phyloP scores from a whole-genome alignment of 2,797 vertebrate species.

The Podarcis lilfordi region DNA sequence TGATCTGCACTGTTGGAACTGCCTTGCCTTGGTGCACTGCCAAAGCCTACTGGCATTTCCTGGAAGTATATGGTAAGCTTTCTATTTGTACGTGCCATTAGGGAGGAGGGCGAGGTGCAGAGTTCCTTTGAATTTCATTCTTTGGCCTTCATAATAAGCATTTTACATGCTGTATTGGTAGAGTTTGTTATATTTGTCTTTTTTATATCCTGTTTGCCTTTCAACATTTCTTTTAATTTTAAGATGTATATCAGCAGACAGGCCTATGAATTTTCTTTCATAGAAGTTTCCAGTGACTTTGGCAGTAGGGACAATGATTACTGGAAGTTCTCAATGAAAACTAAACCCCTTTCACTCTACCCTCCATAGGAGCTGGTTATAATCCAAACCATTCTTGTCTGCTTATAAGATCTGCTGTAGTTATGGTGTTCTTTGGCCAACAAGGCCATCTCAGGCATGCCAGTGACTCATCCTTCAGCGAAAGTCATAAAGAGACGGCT shows the following conservation, averaged over 20 bases:
- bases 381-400: constrained; percentile 33
- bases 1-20: neutral
- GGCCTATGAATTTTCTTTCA: neutral
- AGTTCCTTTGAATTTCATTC: neutral
- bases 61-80: neutral
- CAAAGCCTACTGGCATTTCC: neutral
- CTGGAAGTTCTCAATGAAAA: neutral
- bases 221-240: neutral
- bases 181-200: neutral
- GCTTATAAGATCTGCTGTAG: constrained; percentile 18
- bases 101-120: too few relatives aligned
- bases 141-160: neutral
- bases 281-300: neutral
- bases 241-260: neutral
- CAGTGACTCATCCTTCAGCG: constrained; percentile 54
- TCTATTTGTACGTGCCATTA: neutral
- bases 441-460: constrained; percentile 52
- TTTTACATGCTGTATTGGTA: neutral
- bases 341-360: neutral
- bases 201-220: neutral
- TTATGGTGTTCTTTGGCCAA: constrained; percentile 48
- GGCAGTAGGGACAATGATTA: neutral
- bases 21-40: neutral
- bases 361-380: constrained; percentile 14
- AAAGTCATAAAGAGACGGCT: constrained; percentile 55